phyloP scores from a whole-genome alignment of 2,113 vertebrate genomes.

The Lutjanus erythropterus region DNA sequence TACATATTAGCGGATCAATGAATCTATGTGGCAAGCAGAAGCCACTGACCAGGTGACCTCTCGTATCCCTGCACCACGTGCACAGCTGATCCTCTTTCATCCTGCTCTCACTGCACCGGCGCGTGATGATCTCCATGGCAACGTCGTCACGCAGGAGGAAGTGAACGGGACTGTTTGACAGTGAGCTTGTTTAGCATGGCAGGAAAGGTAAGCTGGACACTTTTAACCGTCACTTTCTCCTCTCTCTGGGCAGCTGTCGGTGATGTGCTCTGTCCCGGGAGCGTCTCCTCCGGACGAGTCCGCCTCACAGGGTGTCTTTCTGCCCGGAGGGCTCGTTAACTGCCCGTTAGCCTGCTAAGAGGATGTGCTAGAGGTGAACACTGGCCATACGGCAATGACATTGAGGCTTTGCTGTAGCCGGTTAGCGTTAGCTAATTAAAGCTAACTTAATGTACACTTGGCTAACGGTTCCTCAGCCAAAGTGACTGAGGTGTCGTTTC shows the following conservation, averaged over 20 bases:
- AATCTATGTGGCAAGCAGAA: background rate
- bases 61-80: slow-evolving; percentile 39
- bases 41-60: slow-evolving; percentile 41
- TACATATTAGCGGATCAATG: background rate
- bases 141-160: slow-evolving; percentile 75
- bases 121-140: slow-evolving; percentile 77
- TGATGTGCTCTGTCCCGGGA: background rate
- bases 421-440: slow-evolving; percentile 37
- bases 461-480: background rate
- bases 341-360: slow-evolving; percentile 62
- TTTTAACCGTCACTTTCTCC: background rate
- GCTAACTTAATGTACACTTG: background rate
- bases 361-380: slow-evolving; percentile 66
- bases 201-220: slow-evolving; percentile 83
- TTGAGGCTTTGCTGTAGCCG: slow-evolving; percentile 54
- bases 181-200: slow-evolving; percentile 82
- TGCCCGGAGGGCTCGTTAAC: slow-evolving; percentile 26
- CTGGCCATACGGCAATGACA: slow-evolving; percentile 58
- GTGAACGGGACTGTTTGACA: slow-evolving; percentile 50
- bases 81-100: slow-evolving; percentile 53
- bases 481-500: background rate
- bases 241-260: slow-evolving; percentile 3
- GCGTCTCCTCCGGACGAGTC: background rate
- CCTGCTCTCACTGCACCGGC: slow-evolving; percentile 45
- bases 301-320: slow-evolving; percentile 3